Evolutionary conservation across 2,797 vertebrate genomes (phyloP), one percentile per base, ranked within the genome.

Genomic region (Tenualosa ilisha): DNA sequence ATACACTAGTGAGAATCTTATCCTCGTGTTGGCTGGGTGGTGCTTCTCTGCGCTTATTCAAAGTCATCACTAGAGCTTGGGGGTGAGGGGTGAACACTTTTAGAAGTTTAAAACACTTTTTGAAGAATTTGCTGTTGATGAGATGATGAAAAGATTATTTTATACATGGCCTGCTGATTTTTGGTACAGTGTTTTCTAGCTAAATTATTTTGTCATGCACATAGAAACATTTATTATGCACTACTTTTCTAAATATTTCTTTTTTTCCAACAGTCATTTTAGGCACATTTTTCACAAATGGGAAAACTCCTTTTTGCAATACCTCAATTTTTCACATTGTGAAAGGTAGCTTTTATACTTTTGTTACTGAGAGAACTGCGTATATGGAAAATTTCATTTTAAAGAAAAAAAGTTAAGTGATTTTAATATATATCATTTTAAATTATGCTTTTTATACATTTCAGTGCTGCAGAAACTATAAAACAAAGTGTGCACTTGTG

Each of bases 261-360:
- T 88, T 93, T 49, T 94, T 98, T 98, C 97, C 97, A 97, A 98
- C 98, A 98, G 98, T 99, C 98, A 99, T 99, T 99, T 99, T 99
- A 99, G 98, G 98, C 98, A 99, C 97, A 99, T 98, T 99, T 99
- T 99, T 99, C 98, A 99, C 98, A 97, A 98, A 98, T 97, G 98
- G 97, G 97, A 97, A 98, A 98, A 98, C 97, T 99, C 98, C 98
- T 99, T 99, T 99, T 99, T 99, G 98, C 98, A 99, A 99, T 99
- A 99, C 98, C 98, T 99, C 98, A 99, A 99, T 99, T 99, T 99
- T 99, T 99, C 98, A 99, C 98, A 99, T 99, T 99, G 98, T 98
- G 98, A 98, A 99, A 98, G 98, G 97, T 99, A 99, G 98, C 98
- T 99, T 99, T 99, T 99, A 97, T 99, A 99, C 98, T 99, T 99